Evolutionary conservation across 2,797 vertebrate genomes (phyloP).

Genomic region (Coregonus sp.): DNA sequence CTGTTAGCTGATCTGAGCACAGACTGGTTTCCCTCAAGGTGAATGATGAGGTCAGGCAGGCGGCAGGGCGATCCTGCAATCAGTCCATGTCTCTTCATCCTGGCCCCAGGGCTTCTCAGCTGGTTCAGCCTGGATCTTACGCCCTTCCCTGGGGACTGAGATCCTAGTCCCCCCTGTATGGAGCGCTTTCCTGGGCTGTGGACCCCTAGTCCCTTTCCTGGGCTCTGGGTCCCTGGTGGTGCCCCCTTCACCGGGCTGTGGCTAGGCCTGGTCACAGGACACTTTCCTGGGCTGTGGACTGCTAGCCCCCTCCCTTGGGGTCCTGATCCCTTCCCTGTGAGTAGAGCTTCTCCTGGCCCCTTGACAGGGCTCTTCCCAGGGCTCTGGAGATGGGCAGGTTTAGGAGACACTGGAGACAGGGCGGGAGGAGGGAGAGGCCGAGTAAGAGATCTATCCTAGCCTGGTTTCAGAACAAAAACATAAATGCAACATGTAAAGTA

Average conservation of each 20-base stretch:
- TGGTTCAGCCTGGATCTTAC: conserved; percentile 50
- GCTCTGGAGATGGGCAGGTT: conserved; percentile 53
- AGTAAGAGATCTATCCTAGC: not conserved
- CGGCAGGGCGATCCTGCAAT: conserved; percentile 51
- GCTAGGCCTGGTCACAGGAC: conserved; percentile 6
- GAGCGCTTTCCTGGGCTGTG: not conserved
- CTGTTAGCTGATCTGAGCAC: not conserved
- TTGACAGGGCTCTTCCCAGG: conserved; percentile 20
- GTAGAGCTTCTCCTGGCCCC: conserved; percentile 11
- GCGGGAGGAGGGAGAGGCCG: not conserved
- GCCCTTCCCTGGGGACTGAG: conserved; percentile 55
- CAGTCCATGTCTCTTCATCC: conserved; percentile 38
- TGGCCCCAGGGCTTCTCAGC: conserved; percentile 40
- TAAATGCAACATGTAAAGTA: too few species aligned
- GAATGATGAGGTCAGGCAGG: conserved; percentile 56
- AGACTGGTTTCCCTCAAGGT: conserved; percentile 62
- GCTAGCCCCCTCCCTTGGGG: not conserved
- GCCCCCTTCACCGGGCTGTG: conserved; percentile 23
- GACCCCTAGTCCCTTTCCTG: not conserved
- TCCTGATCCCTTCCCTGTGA: not conserved
- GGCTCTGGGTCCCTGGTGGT: conserved; percentile 11
- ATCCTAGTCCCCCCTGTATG: not conserved
- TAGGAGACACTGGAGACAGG: conserved; percentile 48
- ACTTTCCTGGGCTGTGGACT: not conserved
- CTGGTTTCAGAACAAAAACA: not conserved